Evolutionary conservation across 2,888 invertebrate species (phyloP), one percentile per base, ranked within the genome.

Genomic region (Thera britannica): DNA sequence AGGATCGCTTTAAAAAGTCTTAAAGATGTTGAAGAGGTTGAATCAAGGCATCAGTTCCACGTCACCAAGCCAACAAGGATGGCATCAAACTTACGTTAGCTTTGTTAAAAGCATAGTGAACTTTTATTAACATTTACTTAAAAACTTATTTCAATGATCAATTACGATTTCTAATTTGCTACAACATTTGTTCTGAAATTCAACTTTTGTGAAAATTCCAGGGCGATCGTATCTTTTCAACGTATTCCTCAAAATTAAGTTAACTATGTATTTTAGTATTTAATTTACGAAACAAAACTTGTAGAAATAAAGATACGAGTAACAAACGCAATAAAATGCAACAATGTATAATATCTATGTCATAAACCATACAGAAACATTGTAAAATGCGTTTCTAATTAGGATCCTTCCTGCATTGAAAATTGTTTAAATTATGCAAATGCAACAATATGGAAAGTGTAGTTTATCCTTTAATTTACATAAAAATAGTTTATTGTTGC

Each of bases 401-500:
- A 3, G 52, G 44, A 59, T 41, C 41, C 51, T 51, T 56, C 36
- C 36, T 55, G 58, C 62, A 55, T 54, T 62, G 23, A 48, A 38
- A 51, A 56, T 9, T 63, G 51, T 62, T 35, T 5, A 23, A 64
- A 58, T 52, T 12, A 34, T 36, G 49, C 9, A 35, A 35, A 6
- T 52, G 34, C 8, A 9, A 9, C 56, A 8, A 11, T 56, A 7
- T 35, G 35, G 35, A 57, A 9, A 9, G 11, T 34, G 54, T 55
- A n/a, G n/a, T n/a, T n/a, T 23, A 23, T 23, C 23, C 55, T 55
- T 36, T 55, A 41, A 63, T 63, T 67, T 51, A 41, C 58, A 62
- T 66, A 35, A 57, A 52, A 66, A 58, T 51, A 51, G 51, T 5
- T n/a, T 51, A 23, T 51, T 51, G 51, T 51, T 38, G 38, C 5